Evolutionary conservation across 2,113 vertebrate species (phyloP), one percentile per base, ranked within the genome.

Genomic region (Herpailurus yagouaroundi): DNA sequence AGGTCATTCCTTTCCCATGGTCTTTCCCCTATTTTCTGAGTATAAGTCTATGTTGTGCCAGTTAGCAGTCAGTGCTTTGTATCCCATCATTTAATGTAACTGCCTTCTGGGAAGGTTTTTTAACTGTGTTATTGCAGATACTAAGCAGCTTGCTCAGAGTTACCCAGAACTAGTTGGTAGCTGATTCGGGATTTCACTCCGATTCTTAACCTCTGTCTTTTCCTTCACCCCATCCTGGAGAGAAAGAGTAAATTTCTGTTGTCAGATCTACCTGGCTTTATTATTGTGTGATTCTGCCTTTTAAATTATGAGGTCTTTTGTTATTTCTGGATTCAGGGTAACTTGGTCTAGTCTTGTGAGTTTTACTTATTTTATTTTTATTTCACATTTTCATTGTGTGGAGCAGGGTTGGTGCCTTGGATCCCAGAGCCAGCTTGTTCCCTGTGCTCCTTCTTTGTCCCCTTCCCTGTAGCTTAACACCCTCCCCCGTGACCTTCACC

Each of bases 271-370:
- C 8, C 33, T 33, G 33, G 29, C 15, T 91, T 94, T 82, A 66
- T 21, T 64, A 19, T 52, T 81, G 23, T 63, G 48, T 1, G 0
- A 29, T 82, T 81, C 36, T 31, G 1, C 25, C 29, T 86, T 96
- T 92, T 95, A 90, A 71, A n/a, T 86, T 57, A 69, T n/a, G 18
- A 27, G 7, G 2, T 86, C 1, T 5, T 71, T 33, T 66, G 45
- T 76, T 95, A 36, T 90, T 94, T 97, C 33, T 87, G 48, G 23
- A 50, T 74, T 93, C 45, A 85, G 69, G 64, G 66, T 95, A 84
- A 83, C 80, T 83, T 90, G 74, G 38, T 27, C 41, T 64, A 52
- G n/a, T 77, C 31, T 25, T 85, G 19, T 74, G 25, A 18, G 8
- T 82, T 88, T 66, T 82, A 31, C n/a, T 52, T 21, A 50, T 66